Evolutionary conservation across 2,113 vertebrate species (phyloP), one percentile per base, ranked within the genome.

Genomic region (Phasianus colchicus): DNA sequence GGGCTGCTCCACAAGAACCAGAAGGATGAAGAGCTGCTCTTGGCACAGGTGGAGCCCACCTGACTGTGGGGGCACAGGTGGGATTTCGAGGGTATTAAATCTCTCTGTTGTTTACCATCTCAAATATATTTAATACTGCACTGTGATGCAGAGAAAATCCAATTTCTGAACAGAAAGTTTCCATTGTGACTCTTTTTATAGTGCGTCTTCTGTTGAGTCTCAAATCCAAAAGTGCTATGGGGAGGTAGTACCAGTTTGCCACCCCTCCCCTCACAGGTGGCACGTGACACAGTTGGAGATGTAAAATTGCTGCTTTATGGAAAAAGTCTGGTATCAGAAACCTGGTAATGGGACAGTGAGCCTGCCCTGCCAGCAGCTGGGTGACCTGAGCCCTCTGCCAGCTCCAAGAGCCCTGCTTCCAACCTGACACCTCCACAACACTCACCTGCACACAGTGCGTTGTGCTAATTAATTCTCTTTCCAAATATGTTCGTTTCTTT

Each of bases 51-150:
- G 54, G 70, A 57, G 18, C 9, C 43, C 38, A 82, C 6, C 6
- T 4, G 32, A 22, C 25, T 85, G 13, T 13, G 13, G 65, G 7
- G 34, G 13, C n/a, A 48, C 9, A 11, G 40, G 11, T 0, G 0
- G 38, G 76, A 83, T 63, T 73, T 77, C 13, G 72, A 6, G 6
- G 4, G 2, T 19, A 10, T 17, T 69, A 25, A 88, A 73, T 1
- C 48, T 83, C 79, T n/a, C 13, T 10, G 20, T 70, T 5, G 9
- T 77, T 70, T 73, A 11, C 11, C 45, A 90, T 11, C 15, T 38
- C 30, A 60, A 65, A 25, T 16, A 45, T 8, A 32, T 36, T 34
- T 76, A n/a, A n/a, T 6, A 29, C 11, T 25, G 38, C 25, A 83
- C 13, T 2, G 5, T 6, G 21, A 55, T 32, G 42, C 32, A 84